Conservation (phyloP, 37 sponge, comb jelly and placozoan species). For the Bolinopsis microptera region DNA sequence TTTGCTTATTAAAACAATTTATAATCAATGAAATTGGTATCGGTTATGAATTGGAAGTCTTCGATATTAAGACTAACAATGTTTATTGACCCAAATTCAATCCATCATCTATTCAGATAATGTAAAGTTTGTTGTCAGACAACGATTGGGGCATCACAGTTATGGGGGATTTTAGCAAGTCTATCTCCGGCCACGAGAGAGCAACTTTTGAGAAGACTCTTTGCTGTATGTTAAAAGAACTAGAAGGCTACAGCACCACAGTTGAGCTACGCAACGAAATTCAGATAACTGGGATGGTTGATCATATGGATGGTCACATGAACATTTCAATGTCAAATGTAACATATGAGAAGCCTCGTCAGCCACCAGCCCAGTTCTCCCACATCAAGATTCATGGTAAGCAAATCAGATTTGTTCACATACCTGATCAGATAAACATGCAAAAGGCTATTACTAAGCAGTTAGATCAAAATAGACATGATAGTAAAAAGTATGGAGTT, state of each 20-base stretch:
- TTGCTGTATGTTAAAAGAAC: constrained; percentile 56
- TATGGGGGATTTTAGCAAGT: not conserved
- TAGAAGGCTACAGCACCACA: constrained; percentile 11
- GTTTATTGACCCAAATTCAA: no score
- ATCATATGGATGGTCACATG: constrained; percentile 52
- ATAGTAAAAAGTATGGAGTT: constrained; percentile 8
- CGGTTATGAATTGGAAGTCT: no score
- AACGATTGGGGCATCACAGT: no score
- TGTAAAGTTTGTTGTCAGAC: not conserved
- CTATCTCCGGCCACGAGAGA: not conserved
- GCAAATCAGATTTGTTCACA: constrained; percentile 23
- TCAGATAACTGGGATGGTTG: constrained; percentile 10
- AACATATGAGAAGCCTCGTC: not conserved
- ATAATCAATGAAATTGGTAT: no score
- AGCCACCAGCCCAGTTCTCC: not conserved
- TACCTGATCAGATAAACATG: constrained; percentile 51
- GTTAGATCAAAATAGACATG: constrained; percentile 36
- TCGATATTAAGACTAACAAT: no score
- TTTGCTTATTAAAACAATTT: no score
- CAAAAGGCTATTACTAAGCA: constrained; percentile 40
- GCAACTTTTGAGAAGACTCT: constrained; percentile 10
- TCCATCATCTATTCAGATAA: no score
- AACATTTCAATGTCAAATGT: constrained; percentile 29
- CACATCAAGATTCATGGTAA: constrained; percentile 25
- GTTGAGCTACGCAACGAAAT: constrained; percentile 41